Conservation (phyloP, 2,888 invertebrate genomes). For the Homarus gammarus region DNA sequence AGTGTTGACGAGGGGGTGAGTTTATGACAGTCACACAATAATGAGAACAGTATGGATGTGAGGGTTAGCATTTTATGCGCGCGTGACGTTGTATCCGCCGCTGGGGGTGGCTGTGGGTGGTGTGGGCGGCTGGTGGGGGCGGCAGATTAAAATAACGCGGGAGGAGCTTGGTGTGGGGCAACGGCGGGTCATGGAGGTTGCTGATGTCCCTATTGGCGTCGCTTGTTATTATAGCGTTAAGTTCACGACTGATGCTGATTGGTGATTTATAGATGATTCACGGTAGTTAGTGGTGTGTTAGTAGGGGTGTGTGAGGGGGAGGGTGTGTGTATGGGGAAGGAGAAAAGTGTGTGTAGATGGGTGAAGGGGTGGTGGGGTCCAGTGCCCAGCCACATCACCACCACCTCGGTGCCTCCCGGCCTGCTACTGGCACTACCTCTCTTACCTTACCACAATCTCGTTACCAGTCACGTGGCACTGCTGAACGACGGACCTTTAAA, state of each 20-base stretch:
- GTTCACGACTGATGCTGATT: background rate
- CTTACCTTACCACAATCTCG: no score
- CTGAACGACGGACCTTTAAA: no score
- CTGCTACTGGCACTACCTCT: no score
- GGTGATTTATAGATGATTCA: background rate
- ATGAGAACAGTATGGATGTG: background rate
- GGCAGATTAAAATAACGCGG: conserved; percentile 24
- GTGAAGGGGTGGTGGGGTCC: background rate
- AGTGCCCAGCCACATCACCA: background rate
- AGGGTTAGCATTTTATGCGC: conserved; percentile 1
- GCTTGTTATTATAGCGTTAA: background rate
- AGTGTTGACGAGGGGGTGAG: background rate
- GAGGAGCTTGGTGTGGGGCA: conserved; percentile 15
- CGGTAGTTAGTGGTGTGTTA: no score
- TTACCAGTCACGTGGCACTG: no score
- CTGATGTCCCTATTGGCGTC: background rate
- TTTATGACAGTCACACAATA: background rate
- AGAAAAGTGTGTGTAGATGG: background rate
- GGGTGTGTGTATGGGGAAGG: background rate
- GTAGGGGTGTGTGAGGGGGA: background rate
- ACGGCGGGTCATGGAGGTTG: conserved; percentile 1
- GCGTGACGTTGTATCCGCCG: conserved; percentile 11
- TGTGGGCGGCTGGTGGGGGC: conserved; percentile 22
- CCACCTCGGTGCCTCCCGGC: background rate
- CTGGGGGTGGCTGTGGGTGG: conserved; percentile 26